These are phyloP conservation scores for Calonectris borealis DNA, from an alignment of 2,113 vertebrate genomes.

Conservation along the genomic window DNA sequence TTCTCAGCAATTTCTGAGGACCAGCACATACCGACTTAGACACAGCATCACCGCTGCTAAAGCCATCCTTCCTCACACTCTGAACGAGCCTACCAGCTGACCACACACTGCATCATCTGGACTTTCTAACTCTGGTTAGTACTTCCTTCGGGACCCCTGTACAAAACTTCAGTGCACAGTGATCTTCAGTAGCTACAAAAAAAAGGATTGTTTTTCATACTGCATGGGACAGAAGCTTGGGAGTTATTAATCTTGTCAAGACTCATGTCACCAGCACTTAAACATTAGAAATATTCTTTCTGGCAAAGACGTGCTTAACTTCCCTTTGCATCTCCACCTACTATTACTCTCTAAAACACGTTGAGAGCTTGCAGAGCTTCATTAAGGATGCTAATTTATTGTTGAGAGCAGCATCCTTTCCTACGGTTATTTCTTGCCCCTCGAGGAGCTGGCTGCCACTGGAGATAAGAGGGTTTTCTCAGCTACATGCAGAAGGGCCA, in stretches of 20 bases:
- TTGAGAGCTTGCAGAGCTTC: background rate
- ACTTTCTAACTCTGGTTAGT: background rate
- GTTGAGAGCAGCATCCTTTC: background rate
- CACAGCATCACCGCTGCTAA: background rate
- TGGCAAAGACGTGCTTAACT: background rate
- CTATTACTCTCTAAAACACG: background rate
- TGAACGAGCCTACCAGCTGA: background rate
- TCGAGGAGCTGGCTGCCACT: background rate
- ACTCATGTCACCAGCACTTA: background rate
- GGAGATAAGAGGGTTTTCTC: background rate
- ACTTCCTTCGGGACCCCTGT: background rate
- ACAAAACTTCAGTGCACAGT: background rate
- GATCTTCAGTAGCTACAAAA: background rate
- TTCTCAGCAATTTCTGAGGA: background rate
- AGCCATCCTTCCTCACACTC: background rate
- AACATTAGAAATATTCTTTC: background rate
- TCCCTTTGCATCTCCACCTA: background rate
- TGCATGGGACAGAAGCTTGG: background rate
- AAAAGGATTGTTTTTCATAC: background rate
- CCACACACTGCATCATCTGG: background rate
- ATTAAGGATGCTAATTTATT: background rate
- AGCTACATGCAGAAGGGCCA: background rate
- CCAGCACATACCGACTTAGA: background rate
- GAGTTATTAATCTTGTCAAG: background rate
- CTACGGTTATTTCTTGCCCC: background rate